These are phyloP conservation scores for Rhincodon typus DNA, from an alignment of 2,797 vertebrate genomes.

Conservation along the genomic window DNA sequence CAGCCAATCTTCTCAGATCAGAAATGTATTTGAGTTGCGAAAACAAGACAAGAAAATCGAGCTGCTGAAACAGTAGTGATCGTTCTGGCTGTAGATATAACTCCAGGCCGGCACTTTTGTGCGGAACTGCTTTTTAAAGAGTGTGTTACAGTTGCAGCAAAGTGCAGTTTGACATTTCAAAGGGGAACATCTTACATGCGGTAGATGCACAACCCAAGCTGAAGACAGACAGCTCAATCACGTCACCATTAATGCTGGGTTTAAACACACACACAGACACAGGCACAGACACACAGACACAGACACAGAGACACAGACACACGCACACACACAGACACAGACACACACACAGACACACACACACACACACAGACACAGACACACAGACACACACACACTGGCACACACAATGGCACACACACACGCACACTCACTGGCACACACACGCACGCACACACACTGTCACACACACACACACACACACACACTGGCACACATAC, in stretches of 20 bases:
- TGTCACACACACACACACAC: no score
- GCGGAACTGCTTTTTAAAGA: background rate
- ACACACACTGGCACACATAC: no score
- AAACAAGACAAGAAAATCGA: background rate
- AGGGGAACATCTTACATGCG: background rate
- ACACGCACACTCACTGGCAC: no score
- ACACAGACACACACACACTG: no score
- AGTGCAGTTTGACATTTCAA: background rate
- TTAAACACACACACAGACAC: no score
- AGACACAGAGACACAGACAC: no score
- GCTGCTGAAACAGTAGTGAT: background rate
- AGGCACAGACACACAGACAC: no score
- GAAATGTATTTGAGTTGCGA: background rate
- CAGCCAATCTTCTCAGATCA: background rate
- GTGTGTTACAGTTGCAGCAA: background rate
- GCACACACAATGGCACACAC: no score
- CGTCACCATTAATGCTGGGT: background rate
- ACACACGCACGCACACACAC: no score
- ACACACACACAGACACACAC: no score
- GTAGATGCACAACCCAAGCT: background rate
- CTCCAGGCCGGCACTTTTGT: background rate
- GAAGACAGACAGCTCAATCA: background rate
- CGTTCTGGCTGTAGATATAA: background rate
- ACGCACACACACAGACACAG: no score
- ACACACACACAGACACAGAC: no score